A percentile compares a stretch with the other conserved stretches of the same genome.
phyloP scores from a whole-genome alignment of 2,113 vertebrate genomes.

The Chionomys nivalis region DNA sequence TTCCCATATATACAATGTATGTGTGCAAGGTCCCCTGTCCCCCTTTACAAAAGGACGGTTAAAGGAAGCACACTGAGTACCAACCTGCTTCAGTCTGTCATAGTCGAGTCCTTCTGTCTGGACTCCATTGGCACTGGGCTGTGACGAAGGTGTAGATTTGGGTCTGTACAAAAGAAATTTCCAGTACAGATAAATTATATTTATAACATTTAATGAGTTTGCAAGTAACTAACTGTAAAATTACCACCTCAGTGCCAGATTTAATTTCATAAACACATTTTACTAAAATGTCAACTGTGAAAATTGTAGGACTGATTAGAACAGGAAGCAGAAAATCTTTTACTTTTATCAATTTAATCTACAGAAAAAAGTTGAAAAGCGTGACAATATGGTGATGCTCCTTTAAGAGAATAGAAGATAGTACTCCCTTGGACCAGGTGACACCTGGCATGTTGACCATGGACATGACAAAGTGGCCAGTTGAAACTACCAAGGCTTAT shows the following conservation, averaged over 20 bases:
- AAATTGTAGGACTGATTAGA: background rate
- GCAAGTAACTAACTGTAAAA: fast-evolving
- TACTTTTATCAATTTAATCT: constrained; percentile 1
- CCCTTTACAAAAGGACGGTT: background rate
- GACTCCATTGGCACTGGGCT: constrained; percentile 97
- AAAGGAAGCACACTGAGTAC: background rate
- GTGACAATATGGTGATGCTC: background rate
- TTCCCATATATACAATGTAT: no score
- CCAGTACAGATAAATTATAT: constrained; percentile 52
- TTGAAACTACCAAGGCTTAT: background rate
- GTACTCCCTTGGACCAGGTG: background rate
- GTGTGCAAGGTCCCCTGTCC: fast-evolving
- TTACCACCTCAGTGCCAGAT: constrained; percentile 6
- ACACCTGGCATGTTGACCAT: background rate
- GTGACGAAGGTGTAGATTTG: constrained; percentile 94
- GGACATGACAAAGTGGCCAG: background rate
- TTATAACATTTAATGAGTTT: background rate
- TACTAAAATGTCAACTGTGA: constrained; percentile 12
- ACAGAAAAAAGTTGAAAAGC: background rate
- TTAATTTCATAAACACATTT: background rate
- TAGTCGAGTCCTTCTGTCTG: constrained; percentile 96
- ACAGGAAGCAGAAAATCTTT: background rate
- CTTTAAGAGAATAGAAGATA: background rate
- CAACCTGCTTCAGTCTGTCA: constrained; percentile 98
- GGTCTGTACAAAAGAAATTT: constrained; percentile 88